These are phyloP conservation scores for Triplophysa tibetana DNA, from an alignment of 2,113 vertebrate genomes.

Conservation along the genomic window DNA sequence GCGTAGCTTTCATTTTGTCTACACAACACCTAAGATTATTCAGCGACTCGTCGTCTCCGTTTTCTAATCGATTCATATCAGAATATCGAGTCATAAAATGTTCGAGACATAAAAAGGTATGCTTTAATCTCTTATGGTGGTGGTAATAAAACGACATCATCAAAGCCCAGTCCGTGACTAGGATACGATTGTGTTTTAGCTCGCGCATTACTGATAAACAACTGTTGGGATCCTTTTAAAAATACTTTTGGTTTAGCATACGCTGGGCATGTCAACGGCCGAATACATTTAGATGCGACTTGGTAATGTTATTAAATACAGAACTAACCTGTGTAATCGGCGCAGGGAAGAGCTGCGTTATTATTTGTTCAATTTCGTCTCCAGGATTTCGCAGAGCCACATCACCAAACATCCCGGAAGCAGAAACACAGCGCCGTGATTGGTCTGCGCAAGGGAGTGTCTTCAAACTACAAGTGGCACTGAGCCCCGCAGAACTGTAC, in stretches of 20 bases:
- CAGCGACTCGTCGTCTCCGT: constrained; percentile 37
- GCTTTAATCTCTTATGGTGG: not conserved
- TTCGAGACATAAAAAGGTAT: constrained; percentile 26
- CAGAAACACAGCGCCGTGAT: constrained; percentile 66
- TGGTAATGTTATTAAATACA: not conserved
- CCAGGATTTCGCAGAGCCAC: constrained; percentile 74
- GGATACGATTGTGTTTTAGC: not conserved
- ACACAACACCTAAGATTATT: constrained; percentile 62
- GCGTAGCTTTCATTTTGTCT: constrained; percentile 61
- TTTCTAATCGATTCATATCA: not conserved
- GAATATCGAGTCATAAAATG: not conserved
- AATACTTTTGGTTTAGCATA: not conserved
- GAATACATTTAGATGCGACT: not conserved
- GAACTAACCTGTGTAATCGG: constrained; percentile 66
- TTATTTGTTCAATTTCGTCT: constrained; percentile 65
- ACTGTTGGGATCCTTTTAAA: constrained; percentile 28
- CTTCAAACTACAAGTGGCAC: constrained; percentile 22
- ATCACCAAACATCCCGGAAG: constrained; percentile 81
- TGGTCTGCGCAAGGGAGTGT: constrained; percentile 69
- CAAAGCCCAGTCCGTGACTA: not conserved
- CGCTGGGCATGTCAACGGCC: constrained; percentile 18
- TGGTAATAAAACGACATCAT: not conserved
- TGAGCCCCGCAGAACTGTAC: not conserved
- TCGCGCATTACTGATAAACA: constrained; percentile 52
- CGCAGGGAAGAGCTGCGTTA: constrained; percentile 54